phyloP scores from a whole-genome alignment of 2,113 vertebrate species.

The Myodes glareolus region DNA sequence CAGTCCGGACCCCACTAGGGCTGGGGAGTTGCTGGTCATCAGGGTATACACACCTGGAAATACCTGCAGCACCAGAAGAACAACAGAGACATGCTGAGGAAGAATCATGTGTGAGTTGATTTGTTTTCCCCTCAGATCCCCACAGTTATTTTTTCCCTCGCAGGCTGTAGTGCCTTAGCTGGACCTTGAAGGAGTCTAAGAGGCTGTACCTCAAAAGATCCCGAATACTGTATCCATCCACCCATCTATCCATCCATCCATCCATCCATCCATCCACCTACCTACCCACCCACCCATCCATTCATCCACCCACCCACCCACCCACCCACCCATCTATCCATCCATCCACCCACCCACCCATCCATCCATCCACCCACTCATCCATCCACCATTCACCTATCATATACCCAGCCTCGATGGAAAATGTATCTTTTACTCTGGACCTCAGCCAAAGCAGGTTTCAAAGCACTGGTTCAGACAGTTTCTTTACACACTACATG shows the following conservation, averaged over 20 bases:
- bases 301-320: background rate
- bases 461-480: background rate
- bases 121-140: no score
- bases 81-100: no score
- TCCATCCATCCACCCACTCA: background rate
- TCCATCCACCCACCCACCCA: background rate
- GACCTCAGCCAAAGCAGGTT: background rate
- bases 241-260: background rate
- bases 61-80: no score
- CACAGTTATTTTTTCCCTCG: no score
- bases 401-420: background rate
- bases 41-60: no score
- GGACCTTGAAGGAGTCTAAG: no score
- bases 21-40: no score
- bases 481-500: background rate
- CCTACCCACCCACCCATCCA: background rate
- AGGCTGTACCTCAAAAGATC: no score
- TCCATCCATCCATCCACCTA: rapidly evolving
- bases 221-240: no score
- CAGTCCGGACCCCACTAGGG: no score
- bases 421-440: conserved; percentile 27
- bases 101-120: no score
- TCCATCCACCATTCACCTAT: background rate
- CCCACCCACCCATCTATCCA: background rate
- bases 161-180: no score